These are phyloP conservation scores for Cladorhizidae sp. DNA, from an alignment of 37 sponge, comb jelly and placozoan genomes.

Conservation along the genomic window DNA sequence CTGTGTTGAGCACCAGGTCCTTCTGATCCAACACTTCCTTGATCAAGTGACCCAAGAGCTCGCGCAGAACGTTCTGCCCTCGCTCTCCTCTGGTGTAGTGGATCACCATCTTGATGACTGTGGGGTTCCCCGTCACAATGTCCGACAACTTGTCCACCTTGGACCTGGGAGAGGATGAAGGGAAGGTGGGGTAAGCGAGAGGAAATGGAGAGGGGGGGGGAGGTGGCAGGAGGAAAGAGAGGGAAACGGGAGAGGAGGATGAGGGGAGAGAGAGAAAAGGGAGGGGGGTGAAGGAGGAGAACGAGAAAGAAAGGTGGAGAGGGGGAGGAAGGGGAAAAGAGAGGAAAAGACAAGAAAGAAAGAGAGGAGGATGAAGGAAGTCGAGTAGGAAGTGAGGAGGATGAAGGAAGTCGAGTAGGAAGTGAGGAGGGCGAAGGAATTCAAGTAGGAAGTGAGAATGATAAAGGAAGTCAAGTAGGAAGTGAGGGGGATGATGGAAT, in stretches of 20 bases:
- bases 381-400: too few species aligned
- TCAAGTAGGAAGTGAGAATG: too few species aligned
- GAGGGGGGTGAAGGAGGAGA: too few species aligned
- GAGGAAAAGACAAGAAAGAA: too few species aligned
- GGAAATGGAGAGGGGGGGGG: neutral
- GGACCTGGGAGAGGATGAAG: slow-evolving; percentile 19
- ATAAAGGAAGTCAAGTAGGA: too few species aligned
- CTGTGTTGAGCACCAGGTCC: slow-evolving; percentile 77
- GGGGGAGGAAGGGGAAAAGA: too few species aligned
- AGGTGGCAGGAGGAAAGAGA: neutral
- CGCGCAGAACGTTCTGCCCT: slow-evolving; percentile 71
- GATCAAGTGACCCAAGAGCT: slow-evolving; percentile 87
- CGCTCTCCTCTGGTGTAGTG: slow-evolving; percentile 82
- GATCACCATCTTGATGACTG: slow-evolving; percentile 97
- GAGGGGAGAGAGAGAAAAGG: neutral
- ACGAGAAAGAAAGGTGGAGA: too few species aligned
- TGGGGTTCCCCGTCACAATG: slow-evolving; percentile 95
- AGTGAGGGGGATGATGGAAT: too few species aligned
- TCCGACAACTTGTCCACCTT: slow-evolving; percentile 93
- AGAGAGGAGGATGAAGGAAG: too few species aligned
- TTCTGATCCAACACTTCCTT: slow-evolving; percentile 75
- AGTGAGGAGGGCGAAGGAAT: too few species aligned
- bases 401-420: too few species aligned
- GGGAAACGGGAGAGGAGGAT: neutral
- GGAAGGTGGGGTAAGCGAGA: neutral